Evolutionary conservation across 1,140 invertebrate species (phyloP).

Genomic region (Drosophila ananassae): DNA sequence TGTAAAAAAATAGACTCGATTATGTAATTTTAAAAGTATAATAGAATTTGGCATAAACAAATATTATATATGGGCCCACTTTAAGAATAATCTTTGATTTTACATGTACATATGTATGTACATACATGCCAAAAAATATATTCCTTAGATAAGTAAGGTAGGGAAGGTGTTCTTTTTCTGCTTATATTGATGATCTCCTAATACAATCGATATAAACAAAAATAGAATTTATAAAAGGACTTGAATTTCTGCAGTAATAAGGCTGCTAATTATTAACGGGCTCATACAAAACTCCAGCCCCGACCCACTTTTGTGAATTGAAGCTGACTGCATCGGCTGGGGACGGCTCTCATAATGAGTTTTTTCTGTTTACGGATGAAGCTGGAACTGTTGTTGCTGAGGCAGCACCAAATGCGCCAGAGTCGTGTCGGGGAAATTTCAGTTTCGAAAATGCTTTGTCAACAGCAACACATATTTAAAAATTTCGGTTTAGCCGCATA

Average conservation of each 20-base stretch:
- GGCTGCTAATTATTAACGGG: constrained; percentile 75
- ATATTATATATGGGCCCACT: no score
- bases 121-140: no score
- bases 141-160: no score
- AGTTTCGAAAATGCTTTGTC: constrained; percentile 83
- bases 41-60: no score
- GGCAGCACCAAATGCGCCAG: constrained; percentile 38
- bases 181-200: no score
- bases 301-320: constrained; percentile 50
- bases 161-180: no score
- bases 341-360: constrained; percentile 58
- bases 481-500: constrained; percentile 82
- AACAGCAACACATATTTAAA: constrained; percentile 81
- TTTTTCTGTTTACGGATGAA: constrained; percentile 49
- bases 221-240: constrained; percentile 23
- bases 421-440: constrained; percentile 57
- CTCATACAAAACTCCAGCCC: constrained; percentile 9
- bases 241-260: constrained; percentile 50
- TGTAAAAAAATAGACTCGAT: no score
- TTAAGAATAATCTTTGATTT: no score
- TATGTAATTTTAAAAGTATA: no score
- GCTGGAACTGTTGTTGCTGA: constrained; percentile 40
- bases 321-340: constrained; percentile 20
- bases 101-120: no score
- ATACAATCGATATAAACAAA: no score